Conservation (phyloP, 2,888 invertebrate genomes). For the Drepana falcataria region DNA sequence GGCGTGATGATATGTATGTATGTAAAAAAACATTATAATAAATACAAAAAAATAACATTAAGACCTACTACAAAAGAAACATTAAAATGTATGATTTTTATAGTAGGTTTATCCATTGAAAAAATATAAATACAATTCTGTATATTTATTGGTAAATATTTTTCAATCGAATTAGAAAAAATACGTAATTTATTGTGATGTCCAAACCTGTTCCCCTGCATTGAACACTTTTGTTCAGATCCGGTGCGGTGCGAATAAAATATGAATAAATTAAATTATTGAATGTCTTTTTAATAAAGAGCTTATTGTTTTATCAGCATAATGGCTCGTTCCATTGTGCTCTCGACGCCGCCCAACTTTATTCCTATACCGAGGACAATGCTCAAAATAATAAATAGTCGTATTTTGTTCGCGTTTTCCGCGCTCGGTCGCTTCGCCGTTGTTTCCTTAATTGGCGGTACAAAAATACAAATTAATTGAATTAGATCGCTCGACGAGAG, state of each 20-base stretch:
- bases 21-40: too few species aligned
- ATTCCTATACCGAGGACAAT: slow-evolving; percentile 52
- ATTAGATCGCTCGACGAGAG: slow-evolving; percentile 63
- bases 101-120: too few species aligned
- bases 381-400: slow-evolving; percentile 74
- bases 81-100: too few species aligned
- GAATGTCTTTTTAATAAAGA: slow-evolving; percentile 78
- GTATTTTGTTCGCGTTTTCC: slow-evolving; percentile 67
- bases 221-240: slow-evolving; percentile 44
- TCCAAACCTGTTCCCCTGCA: not conserved
- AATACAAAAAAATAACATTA: too few species aligned
- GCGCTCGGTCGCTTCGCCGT: slow-evolving; percentile 67
- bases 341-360: slow-evolving; percentile 57
- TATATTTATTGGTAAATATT: too few species aligned
- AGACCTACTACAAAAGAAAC: too few species aligned
- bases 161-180: not conserved
- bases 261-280: slow-evolving; percentile 75
- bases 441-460: slow-evolving; percentile 68
- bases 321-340: slow-evolving; percentile 62
- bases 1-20: too few species aligned
- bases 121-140: too few species aligned
- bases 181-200: not conserved
- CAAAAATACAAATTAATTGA: slow-evolving; percentile 69
- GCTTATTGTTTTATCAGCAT: slow-evolving; percentile 72
- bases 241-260: slow-evolving; percentile 62